Percentiles rank a stretch among this genome's conserved stretches.
These are phyloP conservation scores for Byasa hedistus DNA, from an alignment of 2,888 invertebrate genomes.

Conservation along the genomic window DNA sequence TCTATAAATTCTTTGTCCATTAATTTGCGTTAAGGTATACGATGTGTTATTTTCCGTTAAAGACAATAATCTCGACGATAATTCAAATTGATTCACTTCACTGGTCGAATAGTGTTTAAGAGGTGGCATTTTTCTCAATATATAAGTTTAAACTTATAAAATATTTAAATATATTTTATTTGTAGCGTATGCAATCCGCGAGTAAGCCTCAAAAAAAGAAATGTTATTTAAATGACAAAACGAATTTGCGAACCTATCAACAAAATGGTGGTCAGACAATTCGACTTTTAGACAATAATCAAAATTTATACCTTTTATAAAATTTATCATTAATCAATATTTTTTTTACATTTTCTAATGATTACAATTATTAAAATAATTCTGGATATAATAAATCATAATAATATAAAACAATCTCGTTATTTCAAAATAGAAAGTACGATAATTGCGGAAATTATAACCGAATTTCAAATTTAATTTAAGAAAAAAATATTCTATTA, in stretches of 20 bases:
- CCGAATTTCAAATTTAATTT: constrained; percentile 21
- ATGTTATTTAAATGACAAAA: constrained; percentile 38
- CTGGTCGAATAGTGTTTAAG: constrained; percentile 73
- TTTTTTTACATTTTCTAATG: not conserved
- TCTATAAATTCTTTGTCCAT: constrained; percentile 85
- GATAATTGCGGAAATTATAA: constrained; percentile 16
- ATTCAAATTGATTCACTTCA: constrained; percentile 78
- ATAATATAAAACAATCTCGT: not conserved
- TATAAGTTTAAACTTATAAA: constrained; percentile 65
- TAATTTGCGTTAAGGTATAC: constrained; percentile 81
- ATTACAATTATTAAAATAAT: constrained; percentile 17
- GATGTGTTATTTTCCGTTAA: constrained; percentile 75
- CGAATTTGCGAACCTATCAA: constrained; percentile 53
- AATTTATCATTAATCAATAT: not conserved
- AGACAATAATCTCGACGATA: constrained; percentile 74
- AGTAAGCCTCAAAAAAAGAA: constrained; percentile 58
- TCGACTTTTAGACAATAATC: constrained; percentile 40
- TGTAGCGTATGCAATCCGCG: constrained; percentile 44
- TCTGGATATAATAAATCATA: not conserved
- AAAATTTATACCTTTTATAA: constrained; percentile 12
- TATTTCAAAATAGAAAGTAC: constrained; percentile 5
- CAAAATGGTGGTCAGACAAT: constrained; percentile 40
- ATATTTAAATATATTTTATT: constrained; percentile 56
- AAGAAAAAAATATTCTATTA: constrained; percentile 11
- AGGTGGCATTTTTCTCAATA: constrained; percentile 70